Evolutionary conservation across 2,113 vertebrate genomes (phyloP).

Genomic region (Caracal caracal): DNA sequence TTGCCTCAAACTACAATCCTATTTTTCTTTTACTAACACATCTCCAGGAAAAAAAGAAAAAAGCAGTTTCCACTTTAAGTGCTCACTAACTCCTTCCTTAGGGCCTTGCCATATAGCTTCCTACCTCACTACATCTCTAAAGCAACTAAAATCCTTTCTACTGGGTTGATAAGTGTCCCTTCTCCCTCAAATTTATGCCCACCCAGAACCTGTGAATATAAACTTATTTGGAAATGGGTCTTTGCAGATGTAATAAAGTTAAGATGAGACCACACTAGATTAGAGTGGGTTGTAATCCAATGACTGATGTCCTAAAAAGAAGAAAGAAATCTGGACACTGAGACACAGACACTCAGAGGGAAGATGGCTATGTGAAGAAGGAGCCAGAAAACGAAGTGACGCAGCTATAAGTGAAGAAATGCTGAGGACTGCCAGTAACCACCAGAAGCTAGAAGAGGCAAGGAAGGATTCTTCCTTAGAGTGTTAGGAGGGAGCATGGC

Average conservation of each 20-base stretch:
- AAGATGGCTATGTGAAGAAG: not conserved
- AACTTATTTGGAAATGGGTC: not conserved
- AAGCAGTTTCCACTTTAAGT: not conserved
- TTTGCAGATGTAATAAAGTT: not conserved
- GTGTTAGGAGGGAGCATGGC: not conserved
- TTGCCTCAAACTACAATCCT: not conserved
- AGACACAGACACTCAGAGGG: not conserved
- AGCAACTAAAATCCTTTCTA: not conserved
- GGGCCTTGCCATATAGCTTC: not conserved
- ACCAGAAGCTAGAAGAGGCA: not conserved
- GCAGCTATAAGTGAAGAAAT: not conserved
- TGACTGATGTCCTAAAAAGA: not conserved
- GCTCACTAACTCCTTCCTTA: not conserved
- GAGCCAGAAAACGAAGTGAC: not conserved
- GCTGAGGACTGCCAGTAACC: not conserved
- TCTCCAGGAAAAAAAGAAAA: not conserved
- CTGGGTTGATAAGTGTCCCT: not conserved
- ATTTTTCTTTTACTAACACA: slow-evolving; percentile 32
- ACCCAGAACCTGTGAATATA: not conserved
- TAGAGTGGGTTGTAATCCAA: not conserved
- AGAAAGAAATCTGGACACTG: not conserved
- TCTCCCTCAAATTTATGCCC: not conserved
- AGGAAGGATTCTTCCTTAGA: not conserved
- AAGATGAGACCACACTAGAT: not conserved
- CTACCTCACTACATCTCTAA: not conserved